Evolutionary conservation across 2,888 invertebrate species (phyloP).

Genomic region (Nineta flava): DNA sequence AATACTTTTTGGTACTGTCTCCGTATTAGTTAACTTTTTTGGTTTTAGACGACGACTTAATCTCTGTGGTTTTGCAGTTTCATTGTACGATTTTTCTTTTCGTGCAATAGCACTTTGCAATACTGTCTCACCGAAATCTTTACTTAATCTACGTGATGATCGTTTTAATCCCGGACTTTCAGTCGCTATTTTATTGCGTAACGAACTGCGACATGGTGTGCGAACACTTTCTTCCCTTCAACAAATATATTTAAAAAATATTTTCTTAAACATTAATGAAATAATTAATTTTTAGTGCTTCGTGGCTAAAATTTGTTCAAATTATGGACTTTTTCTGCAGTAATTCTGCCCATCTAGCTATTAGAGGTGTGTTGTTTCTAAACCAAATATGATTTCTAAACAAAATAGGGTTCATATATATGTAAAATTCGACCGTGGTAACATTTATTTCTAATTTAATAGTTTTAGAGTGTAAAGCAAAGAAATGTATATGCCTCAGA

Average conservation of each 20-base stretch:
- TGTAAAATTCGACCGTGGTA: too few relatives aligned
- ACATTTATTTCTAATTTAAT: too few relatives aligned
- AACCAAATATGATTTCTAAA: too few relatives aligned
- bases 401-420: too few relatives aligned
- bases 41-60: slow-evolving; percentile 44
- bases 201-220: slow-evolving; percentile 28
- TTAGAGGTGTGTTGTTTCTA: too few relatives aligned
- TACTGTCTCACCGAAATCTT: slow-evolving; percentile 43
- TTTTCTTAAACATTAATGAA: background rate
- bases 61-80: slow-evolving; percentile 29
- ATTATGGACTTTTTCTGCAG: too few relatives aligned
- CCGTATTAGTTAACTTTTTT: slow-evolving; percentile 28
- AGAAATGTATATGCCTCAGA: too few relatives aligned
- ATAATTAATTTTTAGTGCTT: too few relatives aligned
- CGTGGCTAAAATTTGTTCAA: too few relatives aligned
- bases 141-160: slow-evolving; percentile 44
- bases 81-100: slow-evolving; percentile 53
- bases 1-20: background rate
- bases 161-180: slow-evolving; percentile 38
- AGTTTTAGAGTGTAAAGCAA: too few relatives aligned
- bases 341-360: too few relatives aligned
- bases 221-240: slow-evolving; percentile 17
- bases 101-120: slow-evolving; percentile 54
- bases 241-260: slow-evolving; percentile 21
- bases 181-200: slow-evolving; percentile 17